Evolutionary conservation across 2,113 vertebrate genomes (phyloP), one percentile per base, ranked within the genome.

Genomic region (Anolis carolinensis): DNA sequence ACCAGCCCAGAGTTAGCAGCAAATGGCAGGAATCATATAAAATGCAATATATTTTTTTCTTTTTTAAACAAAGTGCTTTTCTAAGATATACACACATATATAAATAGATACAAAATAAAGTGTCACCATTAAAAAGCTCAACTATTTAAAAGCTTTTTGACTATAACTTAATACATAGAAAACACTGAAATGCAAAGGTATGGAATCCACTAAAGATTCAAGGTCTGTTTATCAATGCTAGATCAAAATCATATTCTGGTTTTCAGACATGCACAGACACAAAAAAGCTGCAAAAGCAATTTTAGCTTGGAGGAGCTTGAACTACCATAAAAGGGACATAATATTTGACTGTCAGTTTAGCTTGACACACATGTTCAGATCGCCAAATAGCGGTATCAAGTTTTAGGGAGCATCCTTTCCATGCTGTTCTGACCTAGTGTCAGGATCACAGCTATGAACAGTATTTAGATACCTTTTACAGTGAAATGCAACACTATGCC

Each of bases 1-100:
- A 98, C 97, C 95, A 98, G 97, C 97, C 97, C 98, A 97, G 94
- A 97, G 96, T 98, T 99, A 99, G 98, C 98, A 99, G 98, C 98
- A 99, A 98, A 98, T 98, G 98, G 98, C 98, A 99, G 98, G 97
- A 98, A 98, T 96, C 96, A 97, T 96, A 97, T 96, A 97, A 98
- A 98, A 98, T 85, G 95, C 95, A 95, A 90, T 95, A 93, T 93
- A 94, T 93, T 95, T 96, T 95, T 95, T 93, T 91, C 88, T 87
- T 94, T 93, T 96, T 98, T 97, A 97, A 97, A 97, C 98, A 98
- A 99, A 99, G 98, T 99, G 98, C 98, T 98, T 98, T 97, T 97
- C 97, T 98, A 96, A 98, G 97, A 97, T 97, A 98, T 97, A 97
- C 96, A 97, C 97, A 95, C 95, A 97, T 97, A 98, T 97, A 98